A percentile compares a stretch with the other conserved stretches of the same genome.
phyloP scores from a whole-genome alignment of 2,113 vertebrate genomes.

The Microtus montanus region DNA sequence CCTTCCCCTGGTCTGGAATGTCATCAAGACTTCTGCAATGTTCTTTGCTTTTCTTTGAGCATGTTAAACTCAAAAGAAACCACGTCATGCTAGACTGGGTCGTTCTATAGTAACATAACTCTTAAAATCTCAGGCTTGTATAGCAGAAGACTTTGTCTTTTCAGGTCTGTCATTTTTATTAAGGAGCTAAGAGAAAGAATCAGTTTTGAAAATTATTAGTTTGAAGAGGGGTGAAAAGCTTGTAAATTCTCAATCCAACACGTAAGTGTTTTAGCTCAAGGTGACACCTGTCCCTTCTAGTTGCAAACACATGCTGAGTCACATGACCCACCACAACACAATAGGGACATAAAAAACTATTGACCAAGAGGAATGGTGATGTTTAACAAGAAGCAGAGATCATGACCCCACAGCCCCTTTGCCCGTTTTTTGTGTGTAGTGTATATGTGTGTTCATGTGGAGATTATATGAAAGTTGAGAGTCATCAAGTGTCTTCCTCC shows the following conservation, averaged over 20 bases:
- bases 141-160: neutral
- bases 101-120: neutral
- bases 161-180: constrained; percentile 10
- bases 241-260: neutral
- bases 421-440: neutral
- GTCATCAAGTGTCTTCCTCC: neutral
- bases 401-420: neutral
- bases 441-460: too few relatives aligned
- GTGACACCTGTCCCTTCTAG: neutral
- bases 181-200: neutral
- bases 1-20: neutral
- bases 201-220: neutral
- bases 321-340: neutral
- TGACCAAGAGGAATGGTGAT: neutral
- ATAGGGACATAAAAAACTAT: neutral
- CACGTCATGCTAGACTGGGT: neutral
- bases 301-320: neutral
- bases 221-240: neutral
- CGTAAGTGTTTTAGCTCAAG: neutral
- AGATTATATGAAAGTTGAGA: too few relatives aligned
- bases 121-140: neutral
- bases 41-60: neutral
- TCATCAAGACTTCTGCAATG: neutral
- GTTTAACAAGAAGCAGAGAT: neutral
- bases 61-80: neutral